Evolutionary conservation across 2,797 vertebrate genomes (phyloP).

Genomic region (Zenarchopterus dispar): DNA sequence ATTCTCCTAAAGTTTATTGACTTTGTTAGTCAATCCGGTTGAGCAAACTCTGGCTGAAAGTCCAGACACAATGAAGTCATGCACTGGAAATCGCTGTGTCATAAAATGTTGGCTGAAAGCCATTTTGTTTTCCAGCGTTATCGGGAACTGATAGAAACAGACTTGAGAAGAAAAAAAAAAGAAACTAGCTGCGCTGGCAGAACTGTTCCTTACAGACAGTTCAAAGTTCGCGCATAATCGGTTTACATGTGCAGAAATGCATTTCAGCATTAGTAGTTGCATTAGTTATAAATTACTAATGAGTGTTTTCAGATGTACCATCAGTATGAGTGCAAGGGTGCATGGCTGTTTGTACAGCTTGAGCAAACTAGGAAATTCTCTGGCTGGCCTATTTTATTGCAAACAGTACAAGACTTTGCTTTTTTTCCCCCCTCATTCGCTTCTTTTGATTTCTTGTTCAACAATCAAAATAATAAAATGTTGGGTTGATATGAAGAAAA

Average conservation of each 20-base stretch:
- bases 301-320: no score
- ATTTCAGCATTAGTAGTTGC: background rate
- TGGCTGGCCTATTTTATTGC: no score
- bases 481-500: no score
- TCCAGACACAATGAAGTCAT: constrained; percentile 72
- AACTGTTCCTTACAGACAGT: constrained; percentile 4
- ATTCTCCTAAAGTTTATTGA: constrained; percentile 39
- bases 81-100: constrained; percentile 34
- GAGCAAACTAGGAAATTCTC: no score
- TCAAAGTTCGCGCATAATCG: constrained; percentile 21
- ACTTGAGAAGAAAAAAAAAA: constrained; percentile 12
- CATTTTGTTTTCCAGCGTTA: constrained; percentile 51
- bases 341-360: no score
- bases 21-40: constrained; percentile 40
- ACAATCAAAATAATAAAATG: no score
- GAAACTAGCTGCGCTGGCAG: constrained; percentile 21
- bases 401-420: no score
- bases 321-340: no score
- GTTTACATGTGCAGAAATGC: background rate
- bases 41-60: constrained; percentile 67
- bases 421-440: no score
- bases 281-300: background rate
- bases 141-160: constrained; percentile 44
- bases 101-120: constrained; percentile 41
- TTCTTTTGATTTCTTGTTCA: no score